phyloP scores from a whole-genome alignment of 2,797 vertebrate genomes.

The Lagodon rhomboides region DNA sequence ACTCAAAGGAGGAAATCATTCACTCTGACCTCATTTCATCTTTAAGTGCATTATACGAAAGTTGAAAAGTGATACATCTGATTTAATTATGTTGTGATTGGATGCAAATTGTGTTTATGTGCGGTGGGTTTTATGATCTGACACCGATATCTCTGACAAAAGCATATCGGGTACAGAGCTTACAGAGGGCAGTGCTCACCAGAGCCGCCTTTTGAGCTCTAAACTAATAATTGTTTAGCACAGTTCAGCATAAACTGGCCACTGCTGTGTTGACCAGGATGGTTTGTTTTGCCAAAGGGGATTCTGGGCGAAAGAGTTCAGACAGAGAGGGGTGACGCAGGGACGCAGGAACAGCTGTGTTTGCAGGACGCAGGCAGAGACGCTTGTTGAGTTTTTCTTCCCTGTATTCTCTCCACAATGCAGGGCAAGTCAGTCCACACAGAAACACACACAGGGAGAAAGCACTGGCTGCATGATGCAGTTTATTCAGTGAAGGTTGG shows the following conservation, averaged over 20 bases:
- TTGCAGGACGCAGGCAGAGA: constrained; percentile 69
- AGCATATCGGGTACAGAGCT: constrained; percentile 1
- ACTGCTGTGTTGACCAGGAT: constrained; percentile 57
- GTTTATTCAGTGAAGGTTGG: constrained; percentile 35
- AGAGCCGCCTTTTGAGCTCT: constrained; percentile 36
- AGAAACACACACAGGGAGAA: constrained; percentile 9
- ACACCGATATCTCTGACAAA: constrained; percentile 18
- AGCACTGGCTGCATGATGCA: constrained; percentile 9
- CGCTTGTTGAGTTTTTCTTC: constrained; percentile 61
- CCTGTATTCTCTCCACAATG: constrained; percentile 56
- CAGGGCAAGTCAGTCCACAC: constrained; percentile 28
- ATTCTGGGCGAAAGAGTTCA: constrained; percentile 57
- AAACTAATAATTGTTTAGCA: constrained; percentile 58
- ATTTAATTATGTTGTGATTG: not conserved
- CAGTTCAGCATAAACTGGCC: constrained; percentile 58
- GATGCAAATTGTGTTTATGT: constrained; percentile 13
- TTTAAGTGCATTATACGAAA: not conserved
- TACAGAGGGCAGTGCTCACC: constrained; percentile 15
- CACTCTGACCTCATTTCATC: not conserved
- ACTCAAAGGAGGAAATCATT: constrained; percentile 8
- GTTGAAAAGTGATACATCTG: not conserved
- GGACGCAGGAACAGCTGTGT: constrained; percentile 78
- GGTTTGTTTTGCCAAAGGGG: constrained; percentile 65
- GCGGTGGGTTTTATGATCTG: constrained; percentile 2
- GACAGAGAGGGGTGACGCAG: constrained; percentile 57